Conservation (phyloP, 92 coral and sea anemone genomes). For the Palythoa heliodiscus region DNA sequence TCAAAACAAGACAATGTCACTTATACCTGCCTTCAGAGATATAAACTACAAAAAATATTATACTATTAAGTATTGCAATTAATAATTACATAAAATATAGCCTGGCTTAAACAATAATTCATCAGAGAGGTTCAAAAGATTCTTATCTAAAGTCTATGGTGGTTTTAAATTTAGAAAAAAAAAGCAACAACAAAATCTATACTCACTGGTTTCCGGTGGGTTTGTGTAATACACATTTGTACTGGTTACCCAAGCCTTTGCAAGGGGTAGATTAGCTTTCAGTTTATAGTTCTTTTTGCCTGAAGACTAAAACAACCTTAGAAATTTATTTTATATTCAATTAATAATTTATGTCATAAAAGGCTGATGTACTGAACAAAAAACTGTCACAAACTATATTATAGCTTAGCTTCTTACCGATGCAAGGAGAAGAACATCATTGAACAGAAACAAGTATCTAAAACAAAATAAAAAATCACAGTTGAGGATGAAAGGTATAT, state of each 20-base stretch:
- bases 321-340: not conserved
- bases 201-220: constrained; percentile 89
- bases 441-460: constrained; percentile 91
- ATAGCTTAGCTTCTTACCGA: constrained; percentile 65
- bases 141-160: too few species aligned
- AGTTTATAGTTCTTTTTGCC: constrained; percentile 89
- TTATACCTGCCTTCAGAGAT: too few species aligned
- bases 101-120: too few species aligned
- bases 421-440: constrained; percentile 77
- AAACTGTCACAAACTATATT: not conserved
- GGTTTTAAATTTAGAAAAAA: not conserved
- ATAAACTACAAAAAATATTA: too few species aligned
- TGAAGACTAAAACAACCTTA: constrained; percentile 67
- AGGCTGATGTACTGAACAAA: not conserved
- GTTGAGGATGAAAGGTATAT: not conserved
- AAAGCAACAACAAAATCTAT: not conserved
- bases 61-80: too few species aligned
- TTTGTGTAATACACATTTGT: constrained; percentile 80
- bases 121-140: too few species aligned
- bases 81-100: too few species aligned
- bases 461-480: constrained; percentile 15
- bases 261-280: constrained; percentile 68
- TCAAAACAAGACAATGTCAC: too few species aligned
- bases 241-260: constrained; percentile 77
- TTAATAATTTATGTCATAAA: not conserved